phyloP scores from a whole-genome alignment of 1,140 invertebrate species.

The Oreohelix idahoensis region DNA sequence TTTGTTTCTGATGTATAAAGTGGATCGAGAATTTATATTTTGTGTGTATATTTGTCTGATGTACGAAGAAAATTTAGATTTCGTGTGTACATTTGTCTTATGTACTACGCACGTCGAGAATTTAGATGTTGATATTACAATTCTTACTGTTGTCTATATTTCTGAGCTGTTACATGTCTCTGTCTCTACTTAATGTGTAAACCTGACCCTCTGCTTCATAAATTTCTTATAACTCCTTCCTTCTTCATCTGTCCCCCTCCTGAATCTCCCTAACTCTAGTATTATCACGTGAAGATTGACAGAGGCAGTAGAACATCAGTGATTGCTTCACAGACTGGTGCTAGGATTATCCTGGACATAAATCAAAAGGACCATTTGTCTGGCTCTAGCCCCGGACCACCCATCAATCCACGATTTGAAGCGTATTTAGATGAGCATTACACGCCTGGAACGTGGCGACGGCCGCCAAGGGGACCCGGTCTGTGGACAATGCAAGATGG shows the following conservation, averaged over 20 bases:
- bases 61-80: no score
- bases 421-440: slow-evolving; percentile 39
- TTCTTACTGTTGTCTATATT: no score
- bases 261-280: background rate
- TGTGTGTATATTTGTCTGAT: no score
- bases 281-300: background rate
- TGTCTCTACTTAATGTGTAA: no score
- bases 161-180: no score
- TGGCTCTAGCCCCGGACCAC: background rate
- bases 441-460: slow-evolving; percentile 1
- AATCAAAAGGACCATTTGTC: slow-evolving; percentile 41
- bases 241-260: background rate
- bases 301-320: background rate
- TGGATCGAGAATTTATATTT: no score
- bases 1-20: no score
- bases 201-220: no score
- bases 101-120: no score
- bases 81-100: no score
- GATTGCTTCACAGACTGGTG: background rate
- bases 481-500: background rate
- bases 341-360: slow-evolving; percentile 28
- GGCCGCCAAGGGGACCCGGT: background rate
- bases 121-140: no score
- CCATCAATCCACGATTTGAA: slow-evolving; percentile 39
- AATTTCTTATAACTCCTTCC: background rate